Evolutionary conservation across 2,797 vertebrate species (phyloP), one percentile per base, ranked within the genome.

Genomic region (Acanthurus leucopareius): DNA sequence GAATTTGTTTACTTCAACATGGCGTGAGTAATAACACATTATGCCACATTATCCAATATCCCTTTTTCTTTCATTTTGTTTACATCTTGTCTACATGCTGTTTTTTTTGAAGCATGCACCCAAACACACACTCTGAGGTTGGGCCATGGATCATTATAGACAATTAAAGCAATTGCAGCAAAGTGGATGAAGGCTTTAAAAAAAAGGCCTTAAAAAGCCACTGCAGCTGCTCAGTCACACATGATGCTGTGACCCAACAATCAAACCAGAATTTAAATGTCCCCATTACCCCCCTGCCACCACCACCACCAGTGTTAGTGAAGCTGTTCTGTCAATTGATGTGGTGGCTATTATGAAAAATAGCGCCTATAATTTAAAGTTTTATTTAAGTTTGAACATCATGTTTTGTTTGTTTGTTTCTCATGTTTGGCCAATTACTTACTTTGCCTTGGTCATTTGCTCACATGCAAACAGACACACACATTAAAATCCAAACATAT

Each of bases 281-380:
- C 40, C n/a, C 5, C 7, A 4, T 42, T 35, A 7, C 32, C 32
- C 32, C 32, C 7, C 32, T 6, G 2, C 6, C 20, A 11, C 1
- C 15, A n/a, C 11, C 15, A 60, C 20, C n/a, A 0, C 10, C 48
- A 10, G 86, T 80, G 82, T 85, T 70, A 16, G 75, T 84, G 72
- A 82, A 77, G 82, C 42, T 82, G 82, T 85, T 84, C 76, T 82
- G 85, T 66, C 87, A 16, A 57, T 73, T 75, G 84, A 57, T 89
- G 88, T 87, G 87, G 54, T 82, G 86, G 90, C 32, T 87, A 79
- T 91, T 77, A 86, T 89, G 94, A 93, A 97, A 94, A 42, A 42
- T 96, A 98, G 98, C 99, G 98, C 98, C 98, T 99, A 97, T 98
- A 96, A 97, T 97, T 98, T 97, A 93, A 93, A 79, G 53, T 88